Base-by-base conservation (phyloP, 1,140 invertebrate species). In the Bombus terrestris region DNA sequence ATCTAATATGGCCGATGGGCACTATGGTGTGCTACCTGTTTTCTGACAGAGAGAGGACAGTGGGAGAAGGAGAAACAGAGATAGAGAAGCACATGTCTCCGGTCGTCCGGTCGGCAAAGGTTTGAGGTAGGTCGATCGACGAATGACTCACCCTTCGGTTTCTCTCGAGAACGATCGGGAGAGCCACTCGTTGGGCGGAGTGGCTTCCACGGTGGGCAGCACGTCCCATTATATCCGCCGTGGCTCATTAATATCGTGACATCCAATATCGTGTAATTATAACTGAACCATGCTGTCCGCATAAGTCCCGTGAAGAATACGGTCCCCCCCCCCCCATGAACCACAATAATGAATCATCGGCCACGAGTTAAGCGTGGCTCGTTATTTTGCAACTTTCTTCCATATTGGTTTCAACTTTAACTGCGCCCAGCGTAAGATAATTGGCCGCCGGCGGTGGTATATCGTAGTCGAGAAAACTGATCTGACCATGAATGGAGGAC, bases 111-210 rank as follows among this genome's bases (percentile, higher is more conserved):
- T 81, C 66, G 74, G 81, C 75, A 71, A 79, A 90, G 86, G 83
- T 90, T 90, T 90, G 89, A 90, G 89, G 89, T 90, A 90, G 89
- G 89, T 90, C 88, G 89, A 90, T 90, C 89, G 83, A 87, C 86
- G 66, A 87, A 82, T 89, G 89, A 90, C 59, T 90, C 86, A 90
- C 86, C 83, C 88, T 90, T 83, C 53, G 88, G 88, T 87, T 74
- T 87, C 76, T 90, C 83, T 88, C 78, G 78, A 66, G 75, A 71
- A 66, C 76, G 78, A 77, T 71, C 80, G 75, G 69, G 69, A n/a
- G 62, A 82, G 88, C 53, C 72, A 81, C 86, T 88, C 86, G 75
- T 41, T 81, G 80, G 76, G 39, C 83, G 86, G 88, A 90, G 80
- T 57, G 80, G 86, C 76, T 90, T 90, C 86, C 75, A 88, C 86